Evolutionary conservation across 1,140 invertebrate genomes (phyloP).

Genomic region (Papilio glaucus): DNA sequence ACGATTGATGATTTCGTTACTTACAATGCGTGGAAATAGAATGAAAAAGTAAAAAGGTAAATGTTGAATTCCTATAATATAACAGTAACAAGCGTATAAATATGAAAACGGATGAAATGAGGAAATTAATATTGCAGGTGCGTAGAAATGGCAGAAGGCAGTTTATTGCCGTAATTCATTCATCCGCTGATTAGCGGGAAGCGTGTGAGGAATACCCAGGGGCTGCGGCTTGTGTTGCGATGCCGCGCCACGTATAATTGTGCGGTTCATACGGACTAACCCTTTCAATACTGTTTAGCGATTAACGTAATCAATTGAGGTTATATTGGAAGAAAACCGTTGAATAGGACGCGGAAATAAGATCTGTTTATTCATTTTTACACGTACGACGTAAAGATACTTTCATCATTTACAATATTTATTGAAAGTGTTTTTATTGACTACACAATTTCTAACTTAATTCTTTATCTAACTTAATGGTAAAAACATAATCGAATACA

Average conservation of each 20-base stretch:
- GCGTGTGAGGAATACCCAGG: constrained; percentile 65
- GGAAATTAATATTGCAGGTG: constrained; percentile 57
- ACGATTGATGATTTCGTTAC: too few species aligned
- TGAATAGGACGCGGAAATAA: too few species aligned
- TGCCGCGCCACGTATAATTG: neutral
- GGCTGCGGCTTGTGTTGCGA: constrained; percentile 16
- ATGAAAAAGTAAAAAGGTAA: neutral
- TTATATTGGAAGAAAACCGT: neutral
- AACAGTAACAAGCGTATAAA: constrained; percentile 26
- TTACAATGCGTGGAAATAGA: too few species aligned
- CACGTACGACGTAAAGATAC: too few species aligned
- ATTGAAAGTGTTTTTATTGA: neutral
- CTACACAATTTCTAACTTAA: neutral
- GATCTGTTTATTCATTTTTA: too few species aligned
- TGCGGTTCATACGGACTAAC: constrained; percentile 19
- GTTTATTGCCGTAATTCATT: constrained; percentile 65
- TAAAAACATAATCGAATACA: neutral
- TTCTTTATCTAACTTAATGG: neutral
- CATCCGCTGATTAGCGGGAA: constrained; percentile 68
- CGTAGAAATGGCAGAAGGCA: constrained; percentile 42
- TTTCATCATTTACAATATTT: neutral
- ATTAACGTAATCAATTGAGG: constrained; percentile 8
- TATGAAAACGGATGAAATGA: constrained; percentile 41
- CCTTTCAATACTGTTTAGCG: neutral
- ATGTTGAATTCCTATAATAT: neutral